Conservation (phyloP, 1,140 invertebrate genomes). For the Thaumatotibia leucotreta region DNA sequence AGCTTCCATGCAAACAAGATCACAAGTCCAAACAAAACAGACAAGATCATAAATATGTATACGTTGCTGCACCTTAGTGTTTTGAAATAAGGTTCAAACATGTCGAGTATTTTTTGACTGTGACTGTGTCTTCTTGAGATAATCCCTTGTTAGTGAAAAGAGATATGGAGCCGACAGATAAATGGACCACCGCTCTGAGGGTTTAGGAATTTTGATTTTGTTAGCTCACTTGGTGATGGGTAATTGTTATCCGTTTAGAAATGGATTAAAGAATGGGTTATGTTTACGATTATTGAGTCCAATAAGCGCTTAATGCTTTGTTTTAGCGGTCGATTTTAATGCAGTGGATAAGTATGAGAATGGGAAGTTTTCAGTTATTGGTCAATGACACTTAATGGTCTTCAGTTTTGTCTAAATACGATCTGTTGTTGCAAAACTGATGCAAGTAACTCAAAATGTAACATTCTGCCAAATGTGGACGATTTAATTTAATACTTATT, state of each 20-base stretch:
- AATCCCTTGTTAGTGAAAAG: background rate
- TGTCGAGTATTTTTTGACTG: background rate
- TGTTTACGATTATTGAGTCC: background rate
- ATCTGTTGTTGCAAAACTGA: too few species aligned
- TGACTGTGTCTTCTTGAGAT: background rate
- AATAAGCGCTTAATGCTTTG: background rate
- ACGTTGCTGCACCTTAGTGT: background rate
- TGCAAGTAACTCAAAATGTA: too few species aligned
- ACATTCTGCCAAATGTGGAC: too few species aligned
- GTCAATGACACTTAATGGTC: too few species aligned
- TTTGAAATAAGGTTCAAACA: background rate
- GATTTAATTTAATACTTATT: too few species aligned
- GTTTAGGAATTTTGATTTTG: conserved; percentile 10
- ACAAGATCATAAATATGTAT: background rate
- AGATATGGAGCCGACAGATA: background rate
- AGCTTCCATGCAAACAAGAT: background rate
- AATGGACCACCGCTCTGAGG: conserved; percentile 4
- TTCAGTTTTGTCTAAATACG: too few species aligned
- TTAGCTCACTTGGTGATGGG: conserved; percentile 2
- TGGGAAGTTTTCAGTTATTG: too few species aligned
- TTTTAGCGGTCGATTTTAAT: too few species aligned
- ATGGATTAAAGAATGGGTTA: background rate
- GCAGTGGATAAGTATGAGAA: too few species aligned
- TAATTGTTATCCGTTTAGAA: background rate
- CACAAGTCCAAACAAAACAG: background rate